Evolutionary conservation across 2,113 vertebrate genomes (phyloP), one percentile per base, ranked within the genome.

Genomic region (Oceanites oceanicus): DNA sequence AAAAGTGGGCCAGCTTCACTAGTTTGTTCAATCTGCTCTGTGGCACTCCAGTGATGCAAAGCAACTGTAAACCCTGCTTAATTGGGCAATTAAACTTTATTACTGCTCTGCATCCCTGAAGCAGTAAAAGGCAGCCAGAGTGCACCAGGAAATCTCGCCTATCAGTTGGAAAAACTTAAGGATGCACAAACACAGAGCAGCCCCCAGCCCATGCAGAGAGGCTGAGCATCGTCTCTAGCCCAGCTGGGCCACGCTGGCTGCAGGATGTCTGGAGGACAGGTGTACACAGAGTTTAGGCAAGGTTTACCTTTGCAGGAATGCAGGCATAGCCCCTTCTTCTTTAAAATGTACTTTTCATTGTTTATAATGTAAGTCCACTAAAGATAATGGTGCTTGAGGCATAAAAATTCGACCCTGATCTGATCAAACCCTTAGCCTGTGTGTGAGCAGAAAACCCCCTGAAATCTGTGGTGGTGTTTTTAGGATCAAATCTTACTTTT

Each of bases 211-310:
- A 0, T 53, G 55, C 6, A 18, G 68, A 58, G 49, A 32, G 6
- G 8, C 44, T 58, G 38, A 67, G 15, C 38, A 52, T 49, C 6
- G 0, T 15, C 20, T 72, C 53, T 29, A 49, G 27, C 71, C 55
- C 49, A n/a, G 25, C 1, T 2, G n/a, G 38, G 42, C 50, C 52
- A 7, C 0, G 0, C n/a, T 58, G 47, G 66, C 15, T 3, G 3
- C 45, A 32, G 34, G 23, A 14, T 53, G 18, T 58, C 32, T 0
- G 2, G 50, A 80, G 38, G 17, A 61, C 53, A 25, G 38, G 15
- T 0, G 0, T 50, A 34, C 36, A 10, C 50, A 26, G 44, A 40
- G 21, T 30, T 65, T 23, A 47, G 26, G 15, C 45, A 73, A 61
- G 71, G 59, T 83, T 88, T 49, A 49, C 30, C 23, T 86, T 61